A percentile compares a stretch with the other conserved stretches of the same genome.
These are phyloP conservation scores for Chromobotia macracanthus DNA, from an alignment of 2,797 vertebrate genomes.

Conservation along the genomic window DNA sequence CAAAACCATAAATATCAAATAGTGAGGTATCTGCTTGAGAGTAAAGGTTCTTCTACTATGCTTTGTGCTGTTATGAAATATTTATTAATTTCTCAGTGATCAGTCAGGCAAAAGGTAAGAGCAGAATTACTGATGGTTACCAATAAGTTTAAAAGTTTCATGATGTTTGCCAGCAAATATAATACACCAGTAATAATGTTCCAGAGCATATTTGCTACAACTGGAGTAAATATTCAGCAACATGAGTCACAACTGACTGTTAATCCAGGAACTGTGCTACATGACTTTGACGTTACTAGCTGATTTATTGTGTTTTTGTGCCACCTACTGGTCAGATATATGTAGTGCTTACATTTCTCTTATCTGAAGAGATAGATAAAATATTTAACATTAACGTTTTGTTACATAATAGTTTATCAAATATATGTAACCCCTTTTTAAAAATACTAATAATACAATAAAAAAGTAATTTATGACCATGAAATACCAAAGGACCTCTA, in stretches of 20 bases:
- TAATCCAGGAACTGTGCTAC: not conserved
- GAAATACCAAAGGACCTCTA: too few relatives aligned
- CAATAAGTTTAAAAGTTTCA: not conserved
- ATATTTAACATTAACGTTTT: too few relatives aligned
- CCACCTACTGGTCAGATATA: not conserved
- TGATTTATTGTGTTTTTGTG: slow-evolving; percentile 4
- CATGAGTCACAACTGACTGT: not conserved
- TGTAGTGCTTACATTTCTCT: not conserved
- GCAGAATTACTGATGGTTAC: not conserved
- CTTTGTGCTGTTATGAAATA: not conserved
- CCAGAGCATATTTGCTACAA: too few relatives aligned
- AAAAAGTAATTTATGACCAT: too few relatives aligned
- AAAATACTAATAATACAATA: too few relatives aligned
- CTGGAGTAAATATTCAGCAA: not conserved
- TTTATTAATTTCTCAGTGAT: not conserved
- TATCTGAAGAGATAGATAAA: not conserved
- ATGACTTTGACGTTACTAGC: too few relatives aligned
- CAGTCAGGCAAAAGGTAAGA: not conserved
- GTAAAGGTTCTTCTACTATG: not conserved
- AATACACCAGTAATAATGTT: not conserved
- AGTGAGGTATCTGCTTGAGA: too few relatives aligned
- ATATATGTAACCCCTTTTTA: too few relatives aligned
- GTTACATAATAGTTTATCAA: too few relatives aligned
- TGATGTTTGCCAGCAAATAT: not conserved
- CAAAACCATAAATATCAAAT: too few relatives aligned